Evolutionary conservation across 2,113 vertebrate species (phyloP).

Genomic region (Xerus inauris): DNA sequence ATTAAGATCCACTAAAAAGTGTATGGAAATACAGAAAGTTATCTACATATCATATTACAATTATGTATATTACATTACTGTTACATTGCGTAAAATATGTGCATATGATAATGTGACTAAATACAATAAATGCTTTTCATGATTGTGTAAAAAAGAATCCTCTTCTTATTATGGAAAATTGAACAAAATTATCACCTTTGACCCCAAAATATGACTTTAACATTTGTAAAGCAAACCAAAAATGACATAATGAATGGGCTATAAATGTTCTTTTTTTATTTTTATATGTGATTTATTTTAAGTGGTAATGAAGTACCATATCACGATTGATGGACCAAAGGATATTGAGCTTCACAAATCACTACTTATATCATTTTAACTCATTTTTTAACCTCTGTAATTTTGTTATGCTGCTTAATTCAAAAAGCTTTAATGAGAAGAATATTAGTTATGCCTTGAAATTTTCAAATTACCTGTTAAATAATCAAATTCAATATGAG

Average conservation of each 20-base stretch:
- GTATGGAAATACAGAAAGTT: not conserved
- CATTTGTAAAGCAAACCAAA: slow-evolving; percentile 25
- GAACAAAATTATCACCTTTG: slow-evolving; percentile 58
- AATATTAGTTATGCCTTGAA: slow-evolving; percentile 62
- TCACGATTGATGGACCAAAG: slow-evolving; percentile 1
- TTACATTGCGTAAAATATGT: not conserved
- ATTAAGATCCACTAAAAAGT: not conserved
- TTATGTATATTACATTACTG: not conserved
- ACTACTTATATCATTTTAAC: slow-evolving; percentile 34
- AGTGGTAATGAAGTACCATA: not conserved
- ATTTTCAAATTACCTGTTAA: slow-evolving; percentile 42
- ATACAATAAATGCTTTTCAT: slow-evolving; percentile 63
- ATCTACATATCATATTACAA: not conserved
- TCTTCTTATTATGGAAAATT: slow-evolving; percentile 62
- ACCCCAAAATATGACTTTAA: slow-evolving; percentile 16
- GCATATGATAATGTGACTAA: slow-evolving; percentile 32
- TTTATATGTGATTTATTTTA: not conserved
- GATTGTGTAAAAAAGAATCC: slow-evolving; percentile 61
- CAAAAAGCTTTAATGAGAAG: slow-evolving; percentile 34
- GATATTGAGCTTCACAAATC: slow-evolving; percentile 8
- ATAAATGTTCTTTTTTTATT: not conserved
- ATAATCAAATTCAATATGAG: slow-evolving; percentile 23
- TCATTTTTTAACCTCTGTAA: not conserved
- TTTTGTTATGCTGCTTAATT: slow-evolving; percentile 40
- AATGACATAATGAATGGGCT: not conserved